Conservation (phyloP, 2,888 invertebrate species). For the Vandiemenella viatica region DNA sequence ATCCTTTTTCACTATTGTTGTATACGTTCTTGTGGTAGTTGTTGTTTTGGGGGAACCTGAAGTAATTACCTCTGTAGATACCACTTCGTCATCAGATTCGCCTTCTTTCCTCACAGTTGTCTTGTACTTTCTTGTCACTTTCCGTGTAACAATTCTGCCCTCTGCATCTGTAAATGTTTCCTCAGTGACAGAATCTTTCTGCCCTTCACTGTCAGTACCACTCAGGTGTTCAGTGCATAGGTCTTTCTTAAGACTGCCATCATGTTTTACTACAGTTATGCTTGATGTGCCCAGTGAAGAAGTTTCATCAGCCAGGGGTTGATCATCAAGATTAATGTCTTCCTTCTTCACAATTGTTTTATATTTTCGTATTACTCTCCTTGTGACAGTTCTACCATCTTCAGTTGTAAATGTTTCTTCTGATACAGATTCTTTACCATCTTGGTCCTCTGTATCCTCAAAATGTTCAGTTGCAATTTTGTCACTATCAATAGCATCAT, state of each 20-base stretch:
- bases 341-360: background rate
- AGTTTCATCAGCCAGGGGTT: too few relatives aligned
- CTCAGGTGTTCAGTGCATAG: too few relatives aligned
- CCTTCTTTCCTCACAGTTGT: background rate
- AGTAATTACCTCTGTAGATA: background rate
- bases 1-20: background rate
- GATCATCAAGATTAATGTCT: background rate
- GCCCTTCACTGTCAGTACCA: background rate
- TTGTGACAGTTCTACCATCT: too few relatives aligned
- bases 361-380: too few relatives aligned
- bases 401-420: too few relatives aligned
- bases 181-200: conserved; percentile 4
- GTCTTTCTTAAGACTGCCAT: too few relatives aligned
- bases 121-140: background rate
- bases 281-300: too few relatives aligned
- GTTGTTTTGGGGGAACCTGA: conserved; percentile 2
- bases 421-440: too few relatives aligned
- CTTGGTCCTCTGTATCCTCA: too few relatives aligned
- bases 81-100: background rate
- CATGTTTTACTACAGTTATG: too few relatives aligned
- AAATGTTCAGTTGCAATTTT: too few relatives aligned
- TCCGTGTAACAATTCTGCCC: conserved; percentile 3
- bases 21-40: conserved; percentile 4
- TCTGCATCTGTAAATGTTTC: conserved; percentile 1
- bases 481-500: too few relatives aligned